Percentiles rank a stretch among this genome's conserved stretches.
Conservation (phyloP, 2,113 vertebrate species). For the Peucedramus taeniatus region DNA sequence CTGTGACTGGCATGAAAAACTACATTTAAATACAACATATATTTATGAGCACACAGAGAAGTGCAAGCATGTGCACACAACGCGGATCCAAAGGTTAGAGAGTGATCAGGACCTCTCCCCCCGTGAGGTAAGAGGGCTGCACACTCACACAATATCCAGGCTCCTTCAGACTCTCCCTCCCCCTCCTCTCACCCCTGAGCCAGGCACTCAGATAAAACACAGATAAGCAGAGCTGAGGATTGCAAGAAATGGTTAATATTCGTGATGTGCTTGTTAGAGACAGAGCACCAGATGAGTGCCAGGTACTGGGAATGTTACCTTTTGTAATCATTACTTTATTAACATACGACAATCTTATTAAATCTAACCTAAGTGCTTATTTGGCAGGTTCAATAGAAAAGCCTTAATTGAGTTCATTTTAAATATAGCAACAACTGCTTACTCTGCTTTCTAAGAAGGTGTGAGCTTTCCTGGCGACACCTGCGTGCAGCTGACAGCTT, state of each 20-base stretch:
- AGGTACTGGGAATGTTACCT: conserved; percentile 27
- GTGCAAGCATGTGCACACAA: neutral
- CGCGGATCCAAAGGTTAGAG: neutral
- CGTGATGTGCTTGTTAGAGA: neutral
- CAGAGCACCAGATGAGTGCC: neutral
- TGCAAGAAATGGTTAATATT: neutral
- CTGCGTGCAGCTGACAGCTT: conserved; percentile 48
- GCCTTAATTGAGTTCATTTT: conserved; percentile 48
- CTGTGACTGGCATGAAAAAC: neutral
- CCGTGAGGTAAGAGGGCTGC: accelerated
- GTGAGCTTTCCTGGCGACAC: neutral
- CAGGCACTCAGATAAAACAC: neutral
- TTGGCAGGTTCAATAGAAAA: conserved; percentile 64
- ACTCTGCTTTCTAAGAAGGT: conserved; percentile 58
- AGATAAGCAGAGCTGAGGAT: neutral
- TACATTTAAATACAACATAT: neutral
- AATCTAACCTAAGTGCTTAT: conserved; percentile 64
- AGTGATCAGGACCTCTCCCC: neutral
- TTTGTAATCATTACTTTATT: conserved; percentile 57
- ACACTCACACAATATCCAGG: neutral
- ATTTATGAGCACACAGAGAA: neutral
- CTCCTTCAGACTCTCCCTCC: neutral
- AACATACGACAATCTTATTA: conserved; percentile 51
- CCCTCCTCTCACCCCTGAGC: neutral
- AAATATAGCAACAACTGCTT: conserved; percentile 61